phyloP scores from a whole-genome alignment of 2,888 invertebrate genomes.

The Cheiracanthium punctorium region DNA sequence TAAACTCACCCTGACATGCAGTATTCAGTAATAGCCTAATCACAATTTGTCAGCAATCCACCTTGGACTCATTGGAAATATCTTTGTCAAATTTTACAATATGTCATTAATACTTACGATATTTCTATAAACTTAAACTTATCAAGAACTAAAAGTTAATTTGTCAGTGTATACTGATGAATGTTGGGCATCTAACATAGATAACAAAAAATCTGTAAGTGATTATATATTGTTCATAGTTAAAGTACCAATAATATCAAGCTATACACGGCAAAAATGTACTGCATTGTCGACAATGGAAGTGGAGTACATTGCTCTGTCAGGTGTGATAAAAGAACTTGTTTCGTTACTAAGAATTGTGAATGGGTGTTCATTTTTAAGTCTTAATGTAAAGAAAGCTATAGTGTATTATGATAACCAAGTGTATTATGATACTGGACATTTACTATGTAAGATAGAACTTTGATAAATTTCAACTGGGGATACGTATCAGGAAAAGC shows the following conservation, averaged over 20 bases:
- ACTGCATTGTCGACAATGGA: neutral
- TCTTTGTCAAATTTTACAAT: no score
- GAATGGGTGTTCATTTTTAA: neutral
- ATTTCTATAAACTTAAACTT: neutral
- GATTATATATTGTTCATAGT: neutral
- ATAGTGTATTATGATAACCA: neutral
- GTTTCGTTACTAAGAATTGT: neutral
- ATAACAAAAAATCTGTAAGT: neutral
- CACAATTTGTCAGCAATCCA: neutral
- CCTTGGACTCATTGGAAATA: no score
- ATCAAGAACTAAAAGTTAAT: neutral
- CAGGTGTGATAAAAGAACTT: no score
- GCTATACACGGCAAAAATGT: neutral
- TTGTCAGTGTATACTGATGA: neutral
- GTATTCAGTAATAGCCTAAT: neutral
- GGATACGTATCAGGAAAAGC: slow-evolving; percentile 53
- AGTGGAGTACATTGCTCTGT: no score
- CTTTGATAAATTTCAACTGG: slow-evolving; percentile 59
- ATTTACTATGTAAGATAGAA: no score
- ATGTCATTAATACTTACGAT: no score
- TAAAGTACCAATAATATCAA: neutral
- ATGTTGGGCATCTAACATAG: no score
- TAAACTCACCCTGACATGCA: slow-evolving; percentile 1
- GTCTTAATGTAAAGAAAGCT: neutral
- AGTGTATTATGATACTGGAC: no score